Base-by-base conservation (phyloP, 2,888 invertebrate genomes). In the Amphipoea oculea region DNA sequence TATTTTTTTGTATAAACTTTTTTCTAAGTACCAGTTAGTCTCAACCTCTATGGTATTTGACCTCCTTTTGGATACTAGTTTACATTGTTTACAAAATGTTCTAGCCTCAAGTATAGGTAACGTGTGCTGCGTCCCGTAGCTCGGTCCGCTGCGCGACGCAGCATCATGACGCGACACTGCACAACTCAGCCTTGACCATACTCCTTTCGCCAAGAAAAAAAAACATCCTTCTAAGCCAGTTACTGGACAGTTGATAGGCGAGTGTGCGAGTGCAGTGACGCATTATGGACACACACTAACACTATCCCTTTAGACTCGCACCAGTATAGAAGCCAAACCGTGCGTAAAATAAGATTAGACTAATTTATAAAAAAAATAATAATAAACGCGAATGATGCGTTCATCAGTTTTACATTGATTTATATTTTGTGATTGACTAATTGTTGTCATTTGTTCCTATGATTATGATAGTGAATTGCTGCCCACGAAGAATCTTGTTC, bases 401-500 rank as follows among this genome's bases (percentile, higher is more conserved):
- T 93, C 90, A 95, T 94, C 94, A 93, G 92, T 94, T 95, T 94
- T 94, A 95, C 93, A 95, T 94, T 95, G 94, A 95, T 96, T 94
- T 92, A 93, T 92, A 89, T 89, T 93, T 95, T 96, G 96, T 96
- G 96, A 96, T 96, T 96, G 95, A 96, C 95, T 96, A 95, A 95
- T 95, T 95, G 93, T 94, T 95, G 94, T 96, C 95, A 95, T 95
- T 95, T 96, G 96, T 97, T 97, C 96, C 96, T 97, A 96, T 96
- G 95, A 95, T 96, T 96, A 93, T 92, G 94, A 94, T 95, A 94
- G 94, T 95, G 94, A 93, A 93, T 93, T 90, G 90, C 90, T 92
- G 91, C 83, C 79, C 90, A 90, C 90, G 86, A 86, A 90, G 95
- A 95, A 96, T 97, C 96, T 94, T 96, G 96, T 94, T 95, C 93